These are phyloP conservation scores for Centruroides vittatus DNA, from an alignment of 1,140 invertebrate species.

Conservation along the genomic window DNA sequence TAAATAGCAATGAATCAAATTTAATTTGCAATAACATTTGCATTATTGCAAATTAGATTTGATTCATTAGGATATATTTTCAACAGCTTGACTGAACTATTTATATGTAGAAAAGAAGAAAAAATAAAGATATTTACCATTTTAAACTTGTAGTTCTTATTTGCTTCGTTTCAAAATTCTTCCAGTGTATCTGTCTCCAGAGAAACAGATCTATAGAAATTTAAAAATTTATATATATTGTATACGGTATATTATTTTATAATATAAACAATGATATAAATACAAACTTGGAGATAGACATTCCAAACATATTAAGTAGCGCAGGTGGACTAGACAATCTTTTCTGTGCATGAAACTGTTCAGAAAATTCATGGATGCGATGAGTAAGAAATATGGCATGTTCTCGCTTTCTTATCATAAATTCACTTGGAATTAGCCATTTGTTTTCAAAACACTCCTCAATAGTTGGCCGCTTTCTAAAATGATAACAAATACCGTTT, in stretches of 20 bases:
- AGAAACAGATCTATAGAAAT: neutral
- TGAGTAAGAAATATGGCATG: conserved; percentile 66
- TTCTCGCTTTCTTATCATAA: conserved; percentile 82
- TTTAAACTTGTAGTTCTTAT: too few relatives aligned
- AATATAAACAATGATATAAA: neutral
- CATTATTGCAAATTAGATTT: too few relatives aligned
- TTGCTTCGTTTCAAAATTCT: neutral
- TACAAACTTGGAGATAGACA: neutral
- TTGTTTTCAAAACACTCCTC: conserved; percentile 91
- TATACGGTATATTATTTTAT: neutral
- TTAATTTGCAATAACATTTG: too few relatives aligned
- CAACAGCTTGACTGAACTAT: too few relatives aligned
- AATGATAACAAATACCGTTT: conserved; percentile 18
- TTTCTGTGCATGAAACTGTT: conserved; percentile 11
- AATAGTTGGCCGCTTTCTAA: conserved; percentile 73
- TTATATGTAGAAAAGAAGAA: too few relatives aligned
- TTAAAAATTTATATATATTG: too few relatives aligned
- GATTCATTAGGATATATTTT: too few relatives aligned
- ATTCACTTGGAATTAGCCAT: conserved; percentile 79
- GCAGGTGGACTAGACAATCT: neutral
- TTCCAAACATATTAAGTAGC: conserved; percentile 12
- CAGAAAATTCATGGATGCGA: conserved; percentile 35
- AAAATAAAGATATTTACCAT: too few relatives aligned
- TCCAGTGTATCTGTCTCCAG: neutral
- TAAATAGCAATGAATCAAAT: too few relatives aligned